Evolutionary conservation across 2,797 vertebrate genomes (phyloP).

Genomic region (Coregonus ussuriensis): DNA sequence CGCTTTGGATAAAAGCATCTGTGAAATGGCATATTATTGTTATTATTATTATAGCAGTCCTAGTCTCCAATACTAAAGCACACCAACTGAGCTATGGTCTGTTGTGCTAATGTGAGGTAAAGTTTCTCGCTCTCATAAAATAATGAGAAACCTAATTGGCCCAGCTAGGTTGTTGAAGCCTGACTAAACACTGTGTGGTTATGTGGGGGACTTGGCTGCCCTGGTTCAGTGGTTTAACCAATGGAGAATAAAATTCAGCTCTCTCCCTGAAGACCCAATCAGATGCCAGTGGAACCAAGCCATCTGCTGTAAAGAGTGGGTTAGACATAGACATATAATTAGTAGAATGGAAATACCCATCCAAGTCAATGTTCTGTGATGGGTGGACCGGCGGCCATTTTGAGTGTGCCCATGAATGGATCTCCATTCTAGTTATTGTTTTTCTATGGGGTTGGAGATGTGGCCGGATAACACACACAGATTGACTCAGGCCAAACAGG

Average conservation of each 20-base stretch:
- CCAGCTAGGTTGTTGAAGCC: no score
- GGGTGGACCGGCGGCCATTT: neutral
- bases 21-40: no score
- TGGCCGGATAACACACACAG: constrained; percentile 10
- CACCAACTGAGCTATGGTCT: neutral
- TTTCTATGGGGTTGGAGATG: constrained; percentile 28
- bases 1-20: no score
- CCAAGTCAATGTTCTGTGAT: neutral
- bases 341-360: neutral
- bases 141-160: neutral
- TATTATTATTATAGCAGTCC: no score
- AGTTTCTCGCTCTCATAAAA: neutral
- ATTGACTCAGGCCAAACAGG: constrained; percentile 26
- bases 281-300: constrained; percentile 47
- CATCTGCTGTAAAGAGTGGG: constrained; percentile 55
- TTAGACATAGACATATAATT: neutral
- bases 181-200: no score
- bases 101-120: neutral
- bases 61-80: no score
- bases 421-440: neutral
- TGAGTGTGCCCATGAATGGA: neutral
- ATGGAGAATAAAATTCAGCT: neutral
- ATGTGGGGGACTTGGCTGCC: no score
- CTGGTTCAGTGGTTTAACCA: constrained; percentile 1
- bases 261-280: constrained; percentile 43